Percentiles rank a stretch among this genome's conserved stretches.
Conservation (phyloP, 2,797 vertebrate species). For the Malacoctenus gilli region DNA sequence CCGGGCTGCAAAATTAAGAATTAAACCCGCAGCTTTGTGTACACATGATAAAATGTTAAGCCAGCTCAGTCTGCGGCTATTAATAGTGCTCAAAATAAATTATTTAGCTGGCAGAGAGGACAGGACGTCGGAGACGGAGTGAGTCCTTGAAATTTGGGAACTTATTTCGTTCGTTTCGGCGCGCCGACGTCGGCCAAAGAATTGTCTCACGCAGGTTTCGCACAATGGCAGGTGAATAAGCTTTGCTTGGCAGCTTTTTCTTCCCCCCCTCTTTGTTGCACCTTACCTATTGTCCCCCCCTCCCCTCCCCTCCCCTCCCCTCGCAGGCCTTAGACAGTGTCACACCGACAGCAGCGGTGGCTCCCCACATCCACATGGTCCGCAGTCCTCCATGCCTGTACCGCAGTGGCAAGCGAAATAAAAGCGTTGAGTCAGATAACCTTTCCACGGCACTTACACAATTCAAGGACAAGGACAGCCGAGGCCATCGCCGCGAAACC, state of each 20-base stretch:
- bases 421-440: constrained; percentile 87
- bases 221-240: constrained; percentile 20
- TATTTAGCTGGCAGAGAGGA: constrained; percentile 22
- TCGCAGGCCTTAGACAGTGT: constrained; percentile 41
- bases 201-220: too few relatives aligned
- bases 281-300: constrained; percentile 51
- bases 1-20: neutral
- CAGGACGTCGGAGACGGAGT: constrained; percentile 17
- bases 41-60: neutral
- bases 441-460: constrained; percentile 81
- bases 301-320: constrained; percentile 8
- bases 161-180: constrained; percentile 12
- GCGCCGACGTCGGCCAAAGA: neutral
- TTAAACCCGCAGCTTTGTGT: neutral
- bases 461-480: constrained; percentile 83
- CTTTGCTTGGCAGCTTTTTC: constrained; percentile 19
- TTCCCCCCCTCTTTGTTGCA: constrained; percentile 55
- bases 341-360: constrained; percentile 47
- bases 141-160: constrained; percentile 9
- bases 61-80: constrained; percentile 13
- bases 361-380: constrained; percentile 73
- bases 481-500: constrained; percentile 56
- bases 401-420: constrained; percentile 85
- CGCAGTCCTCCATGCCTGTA: constrained; percentile 79
- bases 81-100: constrained; percentile 31